Percentiles rank a stretch among this genome's conserved stretches.
phyloP scores from a whole-genome alignment of 2,888 invertebrate species.

The Blomia tropicalis region DNA sequence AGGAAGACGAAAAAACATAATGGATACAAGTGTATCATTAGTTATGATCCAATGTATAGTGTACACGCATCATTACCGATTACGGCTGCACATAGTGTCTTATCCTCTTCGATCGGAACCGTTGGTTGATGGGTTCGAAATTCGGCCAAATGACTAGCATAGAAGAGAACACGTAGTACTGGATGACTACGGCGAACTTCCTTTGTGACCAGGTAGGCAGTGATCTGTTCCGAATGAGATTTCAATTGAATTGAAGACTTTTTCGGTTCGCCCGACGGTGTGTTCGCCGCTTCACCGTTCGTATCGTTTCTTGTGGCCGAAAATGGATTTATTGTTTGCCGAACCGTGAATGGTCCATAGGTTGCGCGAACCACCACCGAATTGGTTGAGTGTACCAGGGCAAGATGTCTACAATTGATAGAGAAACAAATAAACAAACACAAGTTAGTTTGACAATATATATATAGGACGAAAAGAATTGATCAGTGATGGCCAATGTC shows the following conservation, averaged over 20 bases:
- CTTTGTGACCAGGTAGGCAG: slow-evolving; percentile 74
- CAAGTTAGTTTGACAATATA: neutral
- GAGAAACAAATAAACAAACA: neutral
- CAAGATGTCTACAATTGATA: slow-evolving; percentile 12
- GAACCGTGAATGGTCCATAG: slow-evolving; percentile 85
- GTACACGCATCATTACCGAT: slow-evolving; percentile 14
- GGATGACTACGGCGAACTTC: slow-evolving; percentile 75
- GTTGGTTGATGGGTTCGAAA: neutral
- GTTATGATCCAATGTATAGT: neutral
- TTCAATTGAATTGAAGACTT: neutral
- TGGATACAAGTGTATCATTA: neutral
- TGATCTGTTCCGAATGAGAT: slow-evolving; percentile 52
- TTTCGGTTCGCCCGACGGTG: neutral
- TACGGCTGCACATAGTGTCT: slow-evolving; percentile 20
- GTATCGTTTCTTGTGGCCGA: neutral
- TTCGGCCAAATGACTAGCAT: slow-evolving; percentile 51
- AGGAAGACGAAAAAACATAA: slow-evolving; percentile 24
- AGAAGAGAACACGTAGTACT: slow-evolving; percentile 76
- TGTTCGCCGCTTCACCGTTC: neutral
- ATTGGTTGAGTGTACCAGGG: slow-evolving; percentile 47
- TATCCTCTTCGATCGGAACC: neutral
- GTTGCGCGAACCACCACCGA: slow-evolving; percentile 78
- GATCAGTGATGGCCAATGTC: neutral
- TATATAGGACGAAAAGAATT: neutral
- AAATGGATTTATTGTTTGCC: slow-evolving; percentile 71